Base-by-base conservation (phyloP, 2,113 vertebrate species). In the Spermophilus dauricus region DNA sequence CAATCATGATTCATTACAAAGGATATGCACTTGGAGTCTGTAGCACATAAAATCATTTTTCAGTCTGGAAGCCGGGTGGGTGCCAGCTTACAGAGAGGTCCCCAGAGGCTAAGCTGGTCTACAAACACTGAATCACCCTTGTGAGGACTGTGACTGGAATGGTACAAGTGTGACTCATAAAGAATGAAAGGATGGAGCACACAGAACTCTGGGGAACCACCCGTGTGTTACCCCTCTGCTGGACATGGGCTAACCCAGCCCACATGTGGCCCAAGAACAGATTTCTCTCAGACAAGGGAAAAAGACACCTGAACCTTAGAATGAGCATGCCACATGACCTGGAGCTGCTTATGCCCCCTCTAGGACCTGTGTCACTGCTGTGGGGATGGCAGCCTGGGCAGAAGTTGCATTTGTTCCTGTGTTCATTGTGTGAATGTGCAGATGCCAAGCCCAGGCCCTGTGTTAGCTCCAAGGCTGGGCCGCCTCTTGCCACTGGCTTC, bases 381-480 rank as follows among this genome's bases (percentile, higher is more conserved):
- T 34, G 4, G 22, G 28, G 39, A 37, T 0, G 8, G 81, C 1
- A 0, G 34, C 65, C 4, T 65, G 67, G 17, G 45, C 30, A 4
- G 16, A 42, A 84, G 34, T 75, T 8, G 0, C 39, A 28, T 45
- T 18, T 20, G 0, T 61, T 45, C 45, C 0, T 48, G 2, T 16
- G 5, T 32, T 37, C 61, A 18, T 56, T 2, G 4, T 42, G 6
- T 8, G 39, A 83, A 1, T 24, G 2, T 42, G 3, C 18, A 14
- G 65, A 37, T 2, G 0, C 17, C 7, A 5, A 10, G 45, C 32
- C 39, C 92, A 39, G 6, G 6, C 28, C 65, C 2, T 0, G 1
- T 39, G 73, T 14, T 1, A n/a, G 48, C 32, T 11, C 2, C 7
- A 7, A 0, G 0, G 1, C n/a, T 28, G 37, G 4, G 4, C 20